Evolutionary conservation across 2,888 invertebrate species (phyloP).

Genomic region (Zygaena filipendulae): DNA sequence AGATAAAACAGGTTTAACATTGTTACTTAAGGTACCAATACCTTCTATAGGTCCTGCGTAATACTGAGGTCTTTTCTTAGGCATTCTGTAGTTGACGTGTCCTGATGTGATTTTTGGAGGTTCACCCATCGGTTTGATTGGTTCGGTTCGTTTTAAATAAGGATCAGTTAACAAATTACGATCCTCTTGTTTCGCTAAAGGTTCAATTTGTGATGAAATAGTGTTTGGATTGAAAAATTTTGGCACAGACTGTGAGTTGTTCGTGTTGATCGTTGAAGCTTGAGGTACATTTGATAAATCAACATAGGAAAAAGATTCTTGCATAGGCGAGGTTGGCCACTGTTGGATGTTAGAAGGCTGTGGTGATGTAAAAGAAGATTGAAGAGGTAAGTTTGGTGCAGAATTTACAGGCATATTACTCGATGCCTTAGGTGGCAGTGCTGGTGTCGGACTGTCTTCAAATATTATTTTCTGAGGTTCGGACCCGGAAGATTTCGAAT

Average conservation of each 20-base stretch:
- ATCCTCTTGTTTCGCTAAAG: too few species aligned
- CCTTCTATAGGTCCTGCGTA: constrained; percentile 61
- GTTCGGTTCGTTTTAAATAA: constrained; percentile 17
- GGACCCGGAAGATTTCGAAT: too few species aligned
- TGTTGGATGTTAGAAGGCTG: background rate
- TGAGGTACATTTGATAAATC: too few species aligned
- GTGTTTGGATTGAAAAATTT: constrained; percentile 23
- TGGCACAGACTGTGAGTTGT: constrained; percentile 8
- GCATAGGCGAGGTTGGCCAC: background rate
- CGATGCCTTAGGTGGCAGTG: background rate
- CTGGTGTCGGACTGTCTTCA: too few species aligned
- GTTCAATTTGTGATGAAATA: constrained; percentile 9
- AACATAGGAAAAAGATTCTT: too few species aligned
- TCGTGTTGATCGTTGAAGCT: too few species aligned
- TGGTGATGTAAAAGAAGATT: background rate
- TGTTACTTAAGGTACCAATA: constrained; percentile 46
- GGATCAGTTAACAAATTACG: too few species aligned
- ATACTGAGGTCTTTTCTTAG: constrained; percentile 53
- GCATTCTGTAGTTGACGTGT: constrained; percentile 43
- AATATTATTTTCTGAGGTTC: too few species aligned
- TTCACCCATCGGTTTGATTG: constrained; percentile 29
- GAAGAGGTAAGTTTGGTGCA: background rate
- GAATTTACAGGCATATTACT: background rate
- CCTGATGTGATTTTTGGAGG: constrained; percentile 41
- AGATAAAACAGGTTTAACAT: constrained; percentile 38